phyloP scores from a whole-genome alignment of 2,113 vertebrate genomes.

The Hoplias malabaricus region DNA sequence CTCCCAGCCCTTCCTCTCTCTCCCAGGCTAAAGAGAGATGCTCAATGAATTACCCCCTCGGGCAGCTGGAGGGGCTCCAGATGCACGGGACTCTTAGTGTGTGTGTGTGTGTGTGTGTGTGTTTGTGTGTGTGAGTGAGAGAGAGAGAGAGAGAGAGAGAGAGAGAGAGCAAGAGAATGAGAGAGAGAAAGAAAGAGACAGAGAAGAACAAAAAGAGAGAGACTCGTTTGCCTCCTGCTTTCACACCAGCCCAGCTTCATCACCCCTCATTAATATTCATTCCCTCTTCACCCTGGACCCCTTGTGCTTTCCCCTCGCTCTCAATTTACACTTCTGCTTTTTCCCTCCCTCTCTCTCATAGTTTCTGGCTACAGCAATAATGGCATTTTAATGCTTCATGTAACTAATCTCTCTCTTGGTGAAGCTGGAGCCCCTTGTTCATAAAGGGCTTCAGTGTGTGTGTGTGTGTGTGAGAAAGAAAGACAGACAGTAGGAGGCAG shows the following conservation, averaged over 20 bases:
- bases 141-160: not conserved
- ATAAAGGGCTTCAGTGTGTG: too few relatives aligned
- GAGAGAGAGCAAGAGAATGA: conserved; percentile 10
- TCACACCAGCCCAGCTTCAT: not conserved
- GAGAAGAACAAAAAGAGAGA: too few relatives aligned
- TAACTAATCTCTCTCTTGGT: conserved; percentile 36
- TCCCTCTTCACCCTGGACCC: conserved; percentile 1
- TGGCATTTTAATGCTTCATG: conserved; percentile 21
- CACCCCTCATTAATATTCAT: conserved; percentile 37
- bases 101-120: too few relatives aligned
- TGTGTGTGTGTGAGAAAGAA: too few relatives aligned
- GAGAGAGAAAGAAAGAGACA: not conserved
- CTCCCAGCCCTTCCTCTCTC: conserved; percentile 37
- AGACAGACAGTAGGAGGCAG: not conserved
- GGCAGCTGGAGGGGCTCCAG: conserved; percentile 67
- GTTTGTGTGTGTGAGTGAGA: too few relatives aligned
- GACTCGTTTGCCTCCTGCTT: not conserved
- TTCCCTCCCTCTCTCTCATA: not conserved
- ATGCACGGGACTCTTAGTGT: conserved; percentile 58
- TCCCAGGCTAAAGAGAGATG: conserved; percentile 34
- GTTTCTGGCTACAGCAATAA: conserved; percentile 15
- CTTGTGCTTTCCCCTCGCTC: not conserved
- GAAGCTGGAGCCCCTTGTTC: not conserved
- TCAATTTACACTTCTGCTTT: conserved; percentile 2
- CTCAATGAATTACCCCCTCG: conserved; percentile 49